phyloP scores from a whole-genome alignment of 2,888 invertebrate species.

The Calliphora vomitoria region DNA sequence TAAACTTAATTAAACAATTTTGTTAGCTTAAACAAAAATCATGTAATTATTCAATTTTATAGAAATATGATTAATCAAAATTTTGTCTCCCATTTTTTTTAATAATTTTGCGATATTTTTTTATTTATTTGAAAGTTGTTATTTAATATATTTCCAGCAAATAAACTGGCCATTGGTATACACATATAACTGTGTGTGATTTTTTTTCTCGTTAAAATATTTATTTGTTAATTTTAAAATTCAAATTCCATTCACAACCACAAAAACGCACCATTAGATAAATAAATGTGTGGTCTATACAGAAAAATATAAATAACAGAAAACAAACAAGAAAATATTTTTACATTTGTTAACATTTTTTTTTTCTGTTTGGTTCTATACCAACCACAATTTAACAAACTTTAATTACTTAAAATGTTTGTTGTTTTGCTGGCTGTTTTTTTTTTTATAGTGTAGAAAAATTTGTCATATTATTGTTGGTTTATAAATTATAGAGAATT shows the following conservation, averaged over 20 bases:
- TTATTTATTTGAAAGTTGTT: constrained; percentile 64
- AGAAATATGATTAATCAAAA: constrained; percentile 47
- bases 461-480: constrained; percentile 61
- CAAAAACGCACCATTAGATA: constrained; percentile 68
- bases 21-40: constrained; percentile 9
- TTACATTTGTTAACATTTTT: constrained; percentile 40
- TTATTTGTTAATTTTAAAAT: constrained; percentile 59
- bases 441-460: constrained; percentile 49
- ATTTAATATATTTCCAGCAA: constrained; percentile 49
- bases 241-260: constrained; percentile 69
- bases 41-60: constrained; percentile 2
- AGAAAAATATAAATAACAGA: constrained; percentile 15
- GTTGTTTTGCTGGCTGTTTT: constrained; percentile 6
- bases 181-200: constrained; percentile 2
- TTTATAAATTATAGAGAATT: constrained; percentile 46
- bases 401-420: constrained; percentile 52
- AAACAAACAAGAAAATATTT: constrained; percentile 32
- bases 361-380: constrained; percentile 36
- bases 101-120: neutral
- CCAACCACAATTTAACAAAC: constrained; percentile 47
- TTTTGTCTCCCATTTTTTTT: constrained; percentile 8
- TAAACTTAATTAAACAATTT: constrained; percentile 29
- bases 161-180: neutral
- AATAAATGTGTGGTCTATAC: constrained; percentile 68
- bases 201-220: constrained; percentile 41